Conservation (phyloP, 2,888 invertebrate genomes). For the Alentia gelatinosa region DNA sequence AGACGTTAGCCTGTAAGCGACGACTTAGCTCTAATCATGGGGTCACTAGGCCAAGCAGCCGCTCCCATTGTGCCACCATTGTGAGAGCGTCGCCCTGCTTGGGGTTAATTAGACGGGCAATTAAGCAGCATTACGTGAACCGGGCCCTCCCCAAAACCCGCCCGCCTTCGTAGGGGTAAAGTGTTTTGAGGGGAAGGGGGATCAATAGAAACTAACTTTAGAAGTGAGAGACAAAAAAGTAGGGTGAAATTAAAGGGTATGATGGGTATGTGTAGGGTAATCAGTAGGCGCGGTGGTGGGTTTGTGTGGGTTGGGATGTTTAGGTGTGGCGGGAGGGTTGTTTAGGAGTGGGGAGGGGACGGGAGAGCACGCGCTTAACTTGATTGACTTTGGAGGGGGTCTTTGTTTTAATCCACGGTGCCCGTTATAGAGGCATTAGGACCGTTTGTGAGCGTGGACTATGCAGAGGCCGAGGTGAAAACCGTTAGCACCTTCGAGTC, state of each 20-base stretch:
- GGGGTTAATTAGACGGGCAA: constrained; percentile 38
- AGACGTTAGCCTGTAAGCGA: background rate
- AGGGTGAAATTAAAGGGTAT: background rate
- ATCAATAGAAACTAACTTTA: constrained; percentile 15
- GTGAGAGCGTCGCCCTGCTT: background rate
- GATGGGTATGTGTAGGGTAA: no score
- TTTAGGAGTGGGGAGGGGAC: background rate
- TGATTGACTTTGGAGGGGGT: constrained; percentile 3
- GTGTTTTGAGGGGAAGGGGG: background rate
- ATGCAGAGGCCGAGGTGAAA: background rate
- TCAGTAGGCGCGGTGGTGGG: background rate
- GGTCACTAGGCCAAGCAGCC: background rate
- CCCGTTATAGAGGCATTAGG: background rate
- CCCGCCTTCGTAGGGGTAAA: no score
- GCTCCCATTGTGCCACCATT: background rate
- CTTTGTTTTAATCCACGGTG: background rate
- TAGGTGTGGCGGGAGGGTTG: background rate
- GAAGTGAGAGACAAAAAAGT: background rate
- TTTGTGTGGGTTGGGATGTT: background rate
- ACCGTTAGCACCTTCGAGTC: background rate
- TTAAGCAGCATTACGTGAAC: constrained; percentile 33
- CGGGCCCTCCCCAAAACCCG: background rate
- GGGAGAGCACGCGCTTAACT: background rate
- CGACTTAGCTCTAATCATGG: background rate
- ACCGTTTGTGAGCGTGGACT: background rate